phyloP scores from a whole-genome alignment of 2,113 vertebrate genomes.

The Chaetops frenatus region DNA sequence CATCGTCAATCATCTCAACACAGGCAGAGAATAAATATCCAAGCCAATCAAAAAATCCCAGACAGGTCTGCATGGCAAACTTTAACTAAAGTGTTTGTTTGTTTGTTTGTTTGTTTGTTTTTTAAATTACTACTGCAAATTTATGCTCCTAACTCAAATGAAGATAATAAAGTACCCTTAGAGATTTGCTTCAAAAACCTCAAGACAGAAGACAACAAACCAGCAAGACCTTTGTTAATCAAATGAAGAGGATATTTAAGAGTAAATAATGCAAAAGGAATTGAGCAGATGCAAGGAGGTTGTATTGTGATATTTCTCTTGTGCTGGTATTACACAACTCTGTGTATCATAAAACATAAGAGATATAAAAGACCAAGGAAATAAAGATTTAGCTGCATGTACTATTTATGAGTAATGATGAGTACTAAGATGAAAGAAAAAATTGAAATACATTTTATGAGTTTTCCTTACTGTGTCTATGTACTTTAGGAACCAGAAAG shows the following conservation, averaged over 20 bases:
- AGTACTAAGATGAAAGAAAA: conserved; percentile 11
- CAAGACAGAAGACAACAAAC: not conserved
- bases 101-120: no score
- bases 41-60: not conserved
- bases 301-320: not conserved
- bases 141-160: not conserved
- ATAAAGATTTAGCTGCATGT: not conserved
- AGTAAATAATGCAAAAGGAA: conserved; percentile 19
- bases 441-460: not conserved
- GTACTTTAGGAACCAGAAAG: not conserved
- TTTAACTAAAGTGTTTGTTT: not conserved
- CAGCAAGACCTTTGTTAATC: not conserved
- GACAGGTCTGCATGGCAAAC: not conserved
- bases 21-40: not conserved
- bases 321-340: not conserved
- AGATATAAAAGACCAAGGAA: not conserved
- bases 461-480: not conserved
- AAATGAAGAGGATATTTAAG: not conserved
- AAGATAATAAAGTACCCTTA: not conserved
- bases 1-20: not conserved
- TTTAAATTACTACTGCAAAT: no score
- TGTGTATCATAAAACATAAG: not conserved
- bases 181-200: conserved; percentile 12
- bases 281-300: not conserved
- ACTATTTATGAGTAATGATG: not conserved